These are phyloP conservation scores for Spinus olivaceus DNA, from an alignment of 2,797 vertebrate species.

Conservation along the genomic window DNA sequence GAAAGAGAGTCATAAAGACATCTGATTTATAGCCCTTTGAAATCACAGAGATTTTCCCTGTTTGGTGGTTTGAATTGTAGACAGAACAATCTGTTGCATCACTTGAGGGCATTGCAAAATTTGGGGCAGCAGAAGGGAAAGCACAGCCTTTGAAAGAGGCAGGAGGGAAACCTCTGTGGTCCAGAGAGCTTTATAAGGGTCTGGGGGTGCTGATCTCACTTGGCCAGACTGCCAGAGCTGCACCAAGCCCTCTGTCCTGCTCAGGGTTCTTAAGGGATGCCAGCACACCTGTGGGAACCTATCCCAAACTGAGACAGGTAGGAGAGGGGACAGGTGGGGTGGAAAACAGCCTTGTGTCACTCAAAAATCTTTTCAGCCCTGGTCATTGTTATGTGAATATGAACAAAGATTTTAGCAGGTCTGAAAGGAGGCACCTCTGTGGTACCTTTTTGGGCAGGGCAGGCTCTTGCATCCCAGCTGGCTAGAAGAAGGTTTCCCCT, in stretches of 20 bases:
- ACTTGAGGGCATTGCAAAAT: background rate
- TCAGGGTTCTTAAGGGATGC: background rate
- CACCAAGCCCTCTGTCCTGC: background rate
- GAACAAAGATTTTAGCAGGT: background rate
- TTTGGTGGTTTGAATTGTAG: background rate
- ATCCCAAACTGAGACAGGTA: background rate
- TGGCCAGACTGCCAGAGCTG: background rate
- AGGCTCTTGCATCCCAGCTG: background rate
- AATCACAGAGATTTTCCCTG: background rate
- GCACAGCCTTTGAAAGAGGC: background rate
- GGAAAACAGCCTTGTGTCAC: background rate
- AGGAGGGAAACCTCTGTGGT: background rate
- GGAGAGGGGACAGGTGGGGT: background rate
- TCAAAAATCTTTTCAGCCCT: background rate
- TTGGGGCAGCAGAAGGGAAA: background rate
- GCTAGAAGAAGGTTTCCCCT: background rate
- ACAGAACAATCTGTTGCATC: background rate
- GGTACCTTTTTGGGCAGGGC: background rate
- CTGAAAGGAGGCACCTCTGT: background rate
- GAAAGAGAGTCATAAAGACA: background rate
- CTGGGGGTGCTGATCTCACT: background rate
- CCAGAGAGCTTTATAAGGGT: background rate
- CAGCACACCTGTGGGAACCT: accelerated
- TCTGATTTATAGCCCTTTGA: background rate
- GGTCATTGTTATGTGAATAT: background rate